phyloP scores from a whole-genome alignment of 2,888 invertebrate species.

The Drosophila subquinaria region DNA sequence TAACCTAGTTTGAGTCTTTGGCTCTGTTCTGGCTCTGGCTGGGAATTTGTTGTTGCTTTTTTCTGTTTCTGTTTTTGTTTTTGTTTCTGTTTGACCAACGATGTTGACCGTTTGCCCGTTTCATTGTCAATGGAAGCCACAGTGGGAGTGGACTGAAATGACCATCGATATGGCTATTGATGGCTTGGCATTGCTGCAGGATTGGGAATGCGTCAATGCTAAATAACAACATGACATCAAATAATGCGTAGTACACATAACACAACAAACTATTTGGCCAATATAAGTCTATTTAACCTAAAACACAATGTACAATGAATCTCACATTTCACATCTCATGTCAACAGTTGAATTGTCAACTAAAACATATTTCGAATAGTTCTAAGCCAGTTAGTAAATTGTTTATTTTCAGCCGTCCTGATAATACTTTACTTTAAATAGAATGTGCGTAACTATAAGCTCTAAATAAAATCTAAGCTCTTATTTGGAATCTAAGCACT shows the following conservation, averaged over 20 bases:
- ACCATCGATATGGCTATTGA: slow-evolving; percentile 50
- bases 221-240: slow-evolving; percentile 9
- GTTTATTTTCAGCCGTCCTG: not conserved
- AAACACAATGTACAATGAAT: not conserved
- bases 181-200: slow-evolving; percentile 53
- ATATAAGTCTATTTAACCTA: not conserved
- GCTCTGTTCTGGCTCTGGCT: slow-evolving; percentile 2
- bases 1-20: slow-evolving; percentile 60
- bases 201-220: slow-evolving; percentile 46
- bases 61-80: not conserved
- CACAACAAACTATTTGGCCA: not conserved
- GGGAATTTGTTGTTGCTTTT: slow-evolving; percentile 10
- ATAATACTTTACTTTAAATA: not conserved
- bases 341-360: slow-evolving; percentile 1
- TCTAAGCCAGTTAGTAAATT: not conserved
- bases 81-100: slow-evolving; percentile 23
- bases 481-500: too few relatives aligned
- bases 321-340: not conserved
- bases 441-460: too few relatives aligned
- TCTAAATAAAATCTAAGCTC: too few relatives aligned
- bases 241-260: not conserved
- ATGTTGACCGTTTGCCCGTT: slow-evolving; percentile 43
- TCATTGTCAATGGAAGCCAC: slow-evolving; percentile 58
- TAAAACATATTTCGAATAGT: not conserved
- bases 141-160: slow-evolving; percentile 28